phyloP scores from a whole-genome alignment of 2,888 invertebrate species.

The Chloroclysta siterata region DNA sequence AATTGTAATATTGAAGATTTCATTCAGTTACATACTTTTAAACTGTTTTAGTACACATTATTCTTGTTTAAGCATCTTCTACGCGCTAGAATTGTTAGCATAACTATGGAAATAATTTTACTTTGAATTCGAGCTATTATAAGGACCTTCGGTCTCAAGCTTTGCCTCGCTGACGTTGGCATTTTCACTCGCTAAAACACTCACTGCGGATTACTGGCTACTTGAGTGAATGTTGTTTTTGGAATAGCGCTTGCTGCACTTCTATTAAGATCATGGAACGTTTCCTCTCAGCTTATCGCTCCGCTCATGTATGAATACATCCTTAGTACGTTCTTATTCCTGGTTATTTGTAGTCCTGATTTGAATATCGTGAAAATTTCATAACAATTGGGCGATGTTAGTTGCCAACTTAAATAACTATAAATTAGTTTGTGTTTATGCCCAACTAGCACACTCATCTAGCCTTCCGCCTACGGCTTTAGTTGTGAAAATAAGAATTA shows the following conservation, averaged over 20 bases:
- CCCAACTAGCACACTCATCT: neutral
- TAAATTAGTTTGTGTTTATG: constrained; percentile 1
- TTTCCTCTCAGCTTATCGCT: neutral
- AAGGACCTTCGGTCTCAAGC: too few relatives aligned
- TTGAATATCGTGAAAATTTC: constrained; percentile 25
- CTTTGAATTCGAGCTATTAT: neutral
- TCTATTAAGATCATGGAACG: too few relatives aligned
- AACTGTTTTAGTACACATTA: neutral
- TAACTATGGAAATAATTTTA: neutral
- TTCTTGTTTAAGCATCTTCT: neutral
- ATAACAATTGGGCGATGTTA: constrained; percentile 10
- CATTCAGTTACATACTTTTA: too few relatives aligned
- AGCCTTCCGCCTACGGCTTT: neutral
- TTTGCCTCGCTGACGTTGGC: too few relatives aligned
- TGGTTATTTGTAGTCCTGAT: constrained; percentile 21
- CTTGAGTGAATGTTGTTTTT: too few relatives aligned
- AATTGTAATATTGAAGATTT: too few relatives aligned
- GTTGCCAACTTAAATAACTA: constrained; percentile 26
- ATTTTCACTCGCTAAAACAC: too few relatives aligned
- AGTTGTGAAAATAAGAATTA: neutral
- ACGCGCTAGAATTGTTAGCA: too few relatives aligned
- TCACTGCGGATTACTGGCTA: too few relatives aligned
- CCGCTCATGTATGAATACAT: neutral
- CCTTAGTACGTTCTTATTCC: neutral
- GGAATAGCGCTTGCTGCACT: too few relatives aligned